These are phyloP conservation scores for Pyrochroa serraticornis DNA, from an alignment of 2,888 invertebrate species.

Conservation along the genomic window DNA sequence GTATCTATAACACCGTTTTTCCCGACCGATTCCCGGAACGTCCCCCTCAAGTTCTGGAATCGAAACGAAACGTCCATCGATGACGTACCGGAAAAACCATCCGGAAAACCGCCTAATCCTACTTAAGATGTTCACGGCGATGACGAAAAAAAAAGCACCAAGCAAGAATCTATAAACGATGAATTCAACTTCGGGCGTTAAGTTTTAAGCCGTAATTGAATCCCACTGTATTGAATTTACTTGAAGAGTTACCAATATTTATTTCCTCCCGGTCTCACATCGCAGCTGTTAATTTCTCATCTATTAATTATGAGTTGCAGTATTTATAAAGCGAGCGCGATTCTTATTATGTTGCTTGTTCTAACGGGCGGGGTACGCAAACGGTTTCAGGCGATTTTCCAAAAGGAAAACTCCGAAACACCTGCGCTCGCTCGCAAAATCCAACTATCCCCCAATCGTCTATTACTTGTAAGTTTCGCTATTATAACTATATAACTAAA, in stretches of 20 bases:
- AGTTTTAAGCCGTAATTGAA: slow-evolving; percentile 34
- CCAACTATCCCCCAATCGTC: no score
- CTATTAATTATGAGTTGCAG: slow-evolving; percentile 46
- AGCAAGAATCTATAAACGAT: slow-evolving; percentile 38
- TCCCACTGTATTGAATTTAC: slow-evolving; percentile 28
- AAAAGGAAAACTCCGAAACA: no score
- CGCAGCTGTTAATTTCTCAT: slow-evolving; percentile 47
- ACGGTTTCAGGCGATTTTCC: no score
- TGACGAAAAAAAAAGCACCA: slow-evolving; percentile 38
- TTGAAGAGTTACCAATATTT: slow-evolving; percentile 45
- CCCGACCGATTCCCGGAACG: not conserved
- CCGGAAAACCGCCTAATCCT: slow-evolving; percentile 34
- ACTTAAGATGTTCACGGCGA: slow-evolving; percentile 37
- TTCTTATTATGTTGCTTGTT: slow-evolving; percentile 29
- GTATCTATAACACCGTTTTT: slow-evolving; percentile 31
- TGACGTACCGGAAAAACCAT: slow-evolving; percentile 16
- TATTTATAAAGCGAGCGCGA: slow-evolving; percentile 32
- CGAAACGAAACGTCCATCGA: not conserved
- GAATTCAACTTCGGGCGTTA: slow-evolving; percentile 26
- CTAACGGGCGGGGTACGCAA: not conserved
- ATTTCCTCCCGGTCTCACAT: slow-evolving; percentile 33
- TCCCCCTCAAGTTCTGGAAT: not conserved
- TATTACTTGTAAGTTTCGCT: no score
- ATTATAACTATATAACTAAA: no score
- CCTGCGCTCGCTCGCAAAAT: no score